Evolutionary conservation across 2,113 vertebrate species (phyloP).

Genomic region (Rallus limicola): DNA sequence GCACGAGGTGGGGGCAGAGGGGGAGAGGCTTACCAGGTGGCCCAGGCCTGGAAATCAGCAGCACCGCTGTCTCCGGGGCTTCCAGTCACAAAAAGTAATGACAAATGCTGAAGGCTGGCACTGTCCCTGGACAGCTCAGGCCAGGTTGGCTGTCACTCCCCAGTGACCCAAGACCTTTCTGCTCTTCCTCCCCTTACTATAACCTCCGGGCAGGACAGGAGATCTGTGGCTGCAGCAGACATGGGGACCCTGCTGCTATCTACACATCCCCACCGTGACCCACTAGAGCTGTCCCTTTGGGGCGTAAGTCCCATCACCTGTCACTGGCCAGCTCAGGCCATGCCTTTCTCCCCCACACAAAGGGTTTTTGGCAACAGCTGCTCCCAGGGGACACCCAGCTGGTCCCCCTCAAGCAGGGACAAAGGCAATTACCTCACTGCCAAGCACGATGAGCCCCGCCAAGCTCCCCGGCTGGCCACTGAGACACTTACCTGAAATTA

Average conservation of each 20-base stretch:
- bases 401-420: not conserved
- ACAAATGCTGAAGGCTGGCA: not conserved
- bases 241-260: fast-evolving
- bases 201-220: not conserved
- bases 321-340: not conserved
- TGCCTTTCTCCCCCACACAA: not conserved
- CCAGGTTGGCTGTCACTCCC: not conserved
- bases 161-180: not conserved
- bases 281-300: fast-evolving
- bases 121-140: not conserved
- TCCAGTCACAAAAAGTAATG: not conserved
- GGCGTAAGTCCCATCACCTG: not conserved
- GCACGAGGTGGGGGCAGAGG: not conserved
- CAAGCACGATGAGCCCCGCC: not conserved
- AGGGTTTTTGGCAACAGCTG: not conserved
- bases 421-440: constrained; percentile 23
- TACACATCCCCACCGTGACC: fast-evolving
- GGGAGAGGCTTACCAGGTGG: not conserved
- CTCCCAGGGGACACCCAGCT: not conserved
- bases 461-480: not conserved
- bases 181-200: not conserved
- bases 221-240: not conserved
- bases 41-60: not conserved
- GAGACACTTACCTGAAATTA: constrained; percentile 69
- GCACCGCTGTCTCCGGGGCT: not conserved